phyloP scores from a whole-genome alignment of 2,888 invertebrate genomes.

The Melipona bicolor region DNA sequence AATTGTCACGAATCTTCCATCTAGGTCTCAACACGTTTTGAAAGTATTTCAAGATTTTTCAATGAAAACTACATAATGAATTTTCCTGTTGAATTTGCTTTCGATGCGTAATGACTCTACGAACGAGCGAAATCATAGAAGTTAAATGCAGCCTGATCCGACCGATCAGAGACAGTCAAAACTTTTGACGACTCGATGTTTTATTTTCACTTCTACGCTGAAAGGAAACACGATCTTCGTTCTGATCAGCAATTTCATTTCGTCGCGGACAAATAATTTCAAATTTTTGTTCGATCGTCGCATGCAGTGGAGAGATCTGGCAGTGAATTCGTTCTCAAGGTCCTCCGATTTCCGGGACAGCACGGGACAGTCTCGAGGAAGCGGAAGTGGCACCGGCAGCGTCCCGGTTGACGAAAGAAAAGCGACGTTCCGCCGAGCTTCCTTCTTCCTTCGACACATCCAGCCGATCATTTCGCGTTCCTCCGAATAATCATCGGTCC shows the following conservation, averaged over 20 bases:
- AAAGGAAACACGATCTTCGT: neutral
- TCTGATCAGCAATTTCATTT: neutral
- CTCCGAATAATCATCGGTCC: conserved; percentile 40
- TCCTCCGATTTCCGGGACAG: neutral
- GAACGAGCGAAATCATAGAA: neutral
- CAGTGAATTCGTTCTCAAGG: neutral
- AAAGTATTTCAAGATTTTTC: neutral
- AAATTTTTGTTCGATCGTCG: neutral
- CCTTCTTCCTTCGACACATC: conserved; percentile 64
- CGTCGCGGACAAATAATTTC: neutral
- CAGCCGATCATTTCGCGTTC: conserved; percentile 42
- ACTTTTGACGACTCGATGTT: neutral
- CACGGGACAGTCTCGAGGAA: conserved; percentile 73
- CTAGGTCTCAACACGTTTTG: neutral
- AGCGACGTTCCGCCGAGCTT: conserved; percentile 82
- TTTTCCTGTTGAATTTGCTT: neutral
- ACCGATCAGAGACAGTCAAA: neutral
- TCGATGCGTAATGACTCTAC: neutral
- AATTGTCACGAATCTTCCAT: neutral
- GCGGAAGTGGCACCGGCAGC: conserved; percentile 72
- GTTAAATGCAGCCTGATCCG: neutral
- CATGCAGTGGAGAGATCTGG: conserved; percentile 24
- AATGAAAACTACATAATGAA: neutral
- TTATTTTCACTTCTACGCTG: neutral
- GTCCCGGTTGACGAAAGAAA: conserved; percentile 84